These are phyloP conservation scores for Anaspis maculata DNA, from an alignment of 2,888 invertebrate genomes.

Conservation along the genomic window DNA sequence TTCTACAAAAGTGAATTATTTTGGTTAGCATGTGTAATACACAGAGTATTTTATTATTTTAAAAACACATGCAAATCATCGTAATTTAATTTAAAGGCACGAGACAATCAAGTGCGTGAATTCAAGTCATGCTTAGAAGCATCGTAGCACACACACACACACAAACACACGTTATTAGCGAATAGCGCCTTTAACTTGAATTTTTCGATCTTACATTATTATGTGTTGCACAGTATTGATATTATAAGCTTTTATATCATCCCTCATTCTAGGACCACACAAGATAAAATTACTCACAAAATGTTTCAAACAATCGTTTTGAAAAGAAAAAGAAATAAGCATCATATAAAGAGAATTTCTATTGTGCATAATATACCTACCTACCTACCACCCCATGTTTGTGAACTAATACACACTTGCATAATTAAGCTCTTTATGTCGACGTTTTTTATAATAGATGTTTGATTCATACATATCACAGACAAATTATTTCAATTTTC, in stretches of 20 bases:
- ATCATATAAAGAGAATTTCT: slow-evolving; percentile 8
- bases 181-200: slow-evolving; percentile 17
- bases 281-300: slow-evolving; percentile 3
- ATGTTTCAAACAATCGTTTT: slow-evolving; percentile 1
- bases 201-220: slow-evolving; percentile 9
- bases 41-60: slow-evolving; percentile 12
- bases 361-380: slow-evolving; percentile 16
- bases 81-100: slow-evolving; percentile 30
- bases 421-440: slow-evolving; percentile 28
- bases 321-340: background rate
- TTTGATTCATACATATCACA: slow-evolving; percentile 39
- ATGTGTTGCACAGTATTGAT: slow-evolving; percentile 18
- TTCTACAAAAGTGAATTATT: slow-evolving; percentile 15
- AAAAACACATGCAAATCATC: slow-evolving; percentile 21
- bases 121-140: slow-evolving; percentile 31
- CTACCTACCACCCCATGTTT: slow-evolving; percentile 19
- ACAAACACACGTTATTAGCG: slow-evolving; percentile 17
- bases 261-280: slow-evolving; percentile 6
- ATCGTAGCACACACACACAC: slow-evolving; percentile 20
- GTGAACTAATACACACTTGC: slow-evolving; percentile 15
- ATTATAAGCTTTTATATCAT: slow-evolving; percentile 5
- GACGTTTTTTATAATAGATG: slow-evolving; percentile 37
- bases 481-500: slow-evolving; percentile 31
- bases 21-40: slow-evolving; percentile 19
- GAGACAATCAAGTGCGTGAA: slow-evolving; percentile 42